Conservation (phyloP, 2,888 invertebrate genomes). For the Diarsia brunnea region DNA sequence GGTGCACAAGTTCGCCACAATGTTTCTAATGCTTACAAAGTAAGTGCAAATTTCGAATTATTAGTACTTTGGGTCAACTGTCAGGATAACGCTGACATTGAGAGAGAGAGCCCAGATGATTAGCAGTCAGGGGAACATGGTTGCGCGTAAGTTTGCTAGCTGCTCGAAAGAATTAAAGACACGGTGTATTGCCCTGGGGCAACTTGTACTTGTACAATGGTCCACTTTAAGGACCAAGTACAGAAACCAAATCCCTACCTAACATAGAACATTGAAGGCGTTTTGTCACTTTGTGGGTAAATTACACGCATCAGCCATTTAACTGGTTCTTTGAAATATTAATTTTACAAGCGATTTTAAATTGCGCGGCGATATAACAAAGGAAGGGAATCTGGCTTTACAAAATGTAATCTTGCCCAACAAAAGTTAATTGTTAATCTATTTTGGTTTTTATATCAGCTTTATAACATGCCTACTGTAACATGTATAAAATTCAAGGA, state of each 20-base stretch:
- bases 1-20: conserved; percentile 93
- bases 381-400: background rate
- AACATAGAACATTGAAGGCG: too few species aligned
- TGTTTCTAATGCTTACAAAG: conserved; percentile 93
- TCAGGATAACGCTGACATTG: background rate
- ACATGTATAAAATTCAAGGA: conserved; percentile 11
- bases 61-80: background rate
- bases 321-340: background rate
- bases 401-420: background rate
- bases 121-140: too few species aligned
- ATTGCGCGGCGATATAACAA: background rate
- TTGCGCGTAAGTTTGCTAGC: too few species aligned
- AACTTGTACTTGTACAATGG: too few species aligned
- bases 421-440: conserved; percentile 2
- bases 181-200: too few species aligned
- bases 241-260: too few species aligned
- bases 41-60: conserved; percentile 81
- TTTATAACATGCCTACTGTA: background rate
- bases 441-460: conserved; percentile 1
- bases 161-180: too few species aligned
- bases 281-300: too few species aligned
- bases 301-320: too few species aligned
- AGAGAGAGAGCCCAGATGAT: too few species aligned
- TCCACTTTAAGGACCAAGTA: too few species aligned
- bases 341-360: background rate